Evolutionary conservation across 2,888 invertebrate species (phyloP).

Genomic region (Conomelus anceps): DNA sequence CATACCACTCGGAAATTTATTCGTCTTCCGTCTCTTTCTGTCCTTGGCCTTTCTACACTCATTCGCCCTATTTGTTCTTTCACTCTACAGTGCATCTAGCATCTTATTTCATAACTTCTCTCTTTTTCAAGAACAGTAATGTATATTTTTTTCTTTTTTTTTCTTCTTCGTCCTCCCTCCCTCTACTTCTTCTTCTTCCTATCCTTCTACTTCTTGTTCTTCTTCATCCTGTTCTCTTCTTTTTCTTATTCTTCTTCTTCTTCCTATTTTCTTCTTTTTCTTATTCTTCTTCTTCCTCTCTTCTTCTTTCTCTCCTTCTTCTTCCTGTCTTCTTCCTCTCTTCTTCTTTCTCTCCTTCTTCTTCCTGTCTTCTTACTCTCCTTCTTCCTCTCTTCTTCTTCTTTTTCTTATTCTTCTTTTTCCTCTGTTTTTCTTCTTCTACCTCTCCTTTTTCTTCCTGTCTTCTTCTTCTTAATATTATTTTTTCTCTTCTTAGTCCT

Average conservation of each 20-base stretch:
- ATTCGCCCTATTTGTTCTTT: not conserved
- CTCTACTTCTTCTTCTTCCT: conserved; percentile 16
- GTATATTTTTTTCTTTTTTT: not conserved
- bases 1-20: not conserved
- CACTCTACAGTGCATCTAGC: not conserved
- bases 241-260: not conserved
- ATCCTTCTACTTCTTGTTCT: conserved; percentile 11
- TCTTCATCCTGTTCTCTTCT: conserved; percentile 1
- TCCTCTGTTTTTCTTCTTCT: no score
- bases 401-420: not conserved
- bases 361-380: no score
- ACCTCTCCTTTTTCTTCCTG: no score
- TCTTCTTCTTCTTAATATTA: no score
- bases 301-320: not conserved
- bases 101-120: not conserved
- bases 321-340: not conserved
- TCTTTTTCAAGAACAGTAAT: no score
- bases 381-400: not conserved
- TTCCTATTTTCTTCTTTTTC: not conserved
- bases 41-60: conserved; percentile 17
- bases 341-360: not conserved
- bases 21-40: conserved; percentile 5
- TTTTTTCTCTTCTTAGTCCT: no score
- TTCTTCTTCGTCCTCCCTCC: conserved; percentile 20
- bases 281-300: not conserved